phyloP scores from a whole-genome alignment of 2,113 vertebrate species.

The Nanorana parkeri region DNA sequence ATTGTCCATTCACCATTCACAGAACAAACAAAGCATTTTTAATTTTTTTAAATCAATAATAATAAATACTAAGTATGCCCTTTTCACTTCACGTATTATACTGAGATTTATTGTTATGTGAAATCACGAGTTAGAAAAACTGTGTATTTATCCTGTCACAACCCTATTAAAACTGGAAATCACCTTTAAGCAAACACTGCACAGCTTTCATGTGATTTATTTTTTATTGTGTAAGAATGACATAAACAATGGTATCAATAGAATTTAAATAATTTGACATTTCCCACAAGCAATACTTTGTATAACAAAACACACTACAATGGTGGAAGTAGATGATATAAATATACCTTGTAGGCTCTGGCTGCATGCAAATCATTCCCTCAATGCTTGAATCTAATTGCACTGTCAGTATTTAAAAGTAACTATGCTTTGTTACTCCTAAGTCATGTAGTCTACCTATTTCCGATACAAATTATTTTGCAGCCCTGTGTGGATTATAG shows the following conservation, averaged over 20 bases:
- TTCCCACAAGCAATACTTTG: conserved; percentile 29
- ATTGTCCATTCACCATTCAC: too few species aligned
- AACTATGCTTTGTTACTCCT: conserved; percentile 32
- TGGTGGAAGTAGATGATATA: not conserved
- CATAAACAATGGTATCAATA: conserved; percentile 38
- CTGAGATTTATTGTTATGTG: too few species aligned
- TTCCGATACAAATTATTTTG: conserved; percentile 50
- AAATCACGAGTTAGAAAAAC: too few species aligned
- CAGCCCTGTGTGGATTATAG: conserved; percentile 43
- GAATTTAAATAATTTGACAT: conserved; percentile 26
- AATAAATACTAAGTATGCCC: too few species aligned
- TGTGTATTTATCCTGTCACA: too few species aligned
- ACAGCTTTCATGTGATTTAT: not conserved
- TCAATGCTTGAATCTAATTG: conserved; percentile 18
- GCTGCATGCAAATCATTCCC: conserved; percentile 22
- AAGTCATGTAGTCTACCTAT: conserved; percentile 42
- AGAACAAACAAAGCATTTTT: too few species aligned
- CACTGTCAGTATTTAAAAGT: conserved; percentile 40
- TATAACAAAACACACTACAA: conserved; percentile 33
- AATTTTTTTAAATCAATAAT: too few species aligned
- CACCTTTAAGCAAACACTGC: too few species aligned
- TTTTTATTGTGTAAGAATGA: conserved; percentile 1
- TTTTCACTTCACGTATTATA: too few species aligned
- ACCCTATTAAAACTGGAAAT: too few species aligned
- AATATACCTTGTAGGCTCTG: not conserved